phyloP scores from a whole-genome alignment of 2,888 invertebrate genomes.

The Lepetodrilus schrolli region DNA sequence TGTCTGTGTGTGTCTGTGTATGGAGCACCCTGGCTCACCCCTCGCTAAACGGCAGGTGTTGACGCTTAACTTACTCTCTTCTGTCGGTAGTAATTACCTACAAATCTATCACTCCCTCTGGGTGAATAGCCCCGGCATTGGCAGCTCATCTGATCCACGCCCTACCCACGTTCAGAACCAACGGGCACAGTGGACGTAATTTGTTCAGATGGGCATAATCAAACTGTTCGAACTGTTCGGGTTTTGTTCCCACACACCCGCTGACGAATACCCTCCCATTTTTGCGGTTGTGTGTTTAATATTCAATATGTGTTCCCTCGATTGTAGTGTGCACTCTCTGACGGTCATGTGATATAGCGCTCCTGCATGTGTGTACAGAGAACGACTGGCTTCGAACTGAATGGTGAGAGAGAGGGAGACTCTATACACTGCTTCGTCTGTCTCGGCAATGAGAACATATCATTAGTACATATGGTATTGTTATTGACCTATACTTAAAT shows the following conservation, averaged over 20 bases:
- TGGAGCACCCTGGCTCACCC: background rate
- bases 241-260: background rate
- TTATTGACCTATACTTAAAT: no score
- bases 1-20: no score
- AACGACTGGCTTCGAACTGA: no score
- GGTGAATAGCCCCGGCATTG: background rate
- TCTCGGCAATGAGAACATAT: no score
- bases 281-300: background rate
- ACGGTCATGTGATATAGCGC: constrained; percentile 6
- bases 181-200: no score
- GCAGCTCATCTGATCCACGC: background rate
- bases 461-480: no score
- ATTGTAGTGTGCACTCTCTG: constrained; percentile 9
- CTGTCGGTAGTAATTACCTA: background rate
- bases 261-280: background rate
- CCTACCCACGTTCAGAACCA: background rate
- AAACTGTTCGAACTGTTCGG: background rate
- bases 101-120: background rate
- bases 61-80: background rate
- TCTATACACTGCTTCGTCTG: no score
- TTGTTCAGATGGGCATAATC: background rate
- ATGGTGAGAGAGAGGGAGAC: no score
- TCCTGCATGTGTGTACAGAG: background rate
- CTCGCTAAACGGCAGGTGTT: background rate
- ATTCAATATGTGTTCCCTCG: constrained; percentile 5